These are phyloP conservation scores for Varecia variegata DNA, from an alignment of 2,797 vertebrate genomes.

Conservation along the genomic window DNA sequence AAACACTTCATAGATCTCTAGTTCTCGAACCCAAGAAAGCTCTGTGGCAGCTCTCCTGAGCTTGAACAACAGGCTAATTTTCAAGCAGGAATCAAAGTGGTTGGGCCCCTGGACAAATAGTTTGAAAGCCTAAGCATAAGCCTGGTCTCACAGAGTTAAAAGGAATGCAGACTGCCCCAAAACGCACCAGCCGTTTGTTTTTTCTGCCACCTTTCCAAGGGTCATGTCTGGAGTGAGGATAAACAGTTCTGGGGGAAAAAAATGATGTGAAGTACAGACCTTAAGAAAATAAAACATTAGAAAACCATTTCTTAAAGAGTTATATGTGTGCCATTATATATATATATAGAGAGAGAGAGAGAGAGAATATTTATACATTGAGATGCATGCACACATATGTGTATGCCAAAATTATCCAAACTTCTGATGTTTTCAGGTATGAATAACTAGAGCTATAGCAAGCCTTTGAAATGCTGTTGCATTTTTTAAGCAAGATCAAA, in stretches of 20 bases:
- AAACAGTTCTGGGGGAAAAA: constrained; percentile 77
- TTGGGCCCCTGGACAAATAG: constrained; percentile 81
- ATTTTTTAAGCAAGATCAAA: constrained; percentile 12
- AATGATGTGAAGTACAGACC: constrained; percentile 80
- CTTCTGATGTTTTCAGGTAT: constrained; percentile 74
- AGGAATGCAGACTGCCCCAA: constrained; percentile 86
- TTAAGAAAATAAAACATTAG: constrained; percentile 84
- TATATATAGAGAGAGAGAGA: constrained; percentile 39
- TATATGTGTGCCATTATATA: background rate
- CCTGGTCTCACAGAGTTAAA: constrained; percentile 81
- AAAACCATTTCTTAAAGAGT: constrained; percentile 73
- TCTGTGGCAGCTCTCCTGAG: constrained; percentile 69
- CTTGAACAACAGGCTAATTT: constrained; percentile 75
- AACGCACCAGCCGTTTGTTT: constrained; percentile 84
- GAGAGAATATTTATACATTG: background rate
- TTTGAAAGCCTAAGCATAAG: constrained; percentile 81
- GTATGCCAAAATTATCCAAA: constrained; percentile 66
- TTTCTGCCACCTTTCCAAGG: constrained; percentile 86
- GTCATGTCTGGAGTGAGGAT: constrained; percentile 85
- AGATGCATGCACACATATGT: background rate
- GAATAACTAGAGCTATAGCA: constrained; percentile 46
- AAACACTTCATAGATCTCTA: constrained; percentile 79
- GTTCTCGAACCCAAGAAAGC: constrained; percentile 72
- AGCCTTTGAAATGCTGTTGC: background rate
- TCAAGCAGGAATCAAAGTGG: constrained; percentile 82